Conservation (phyloP, 2,113 vertebrate species). For the Osmerus eperlanus region DNA sequence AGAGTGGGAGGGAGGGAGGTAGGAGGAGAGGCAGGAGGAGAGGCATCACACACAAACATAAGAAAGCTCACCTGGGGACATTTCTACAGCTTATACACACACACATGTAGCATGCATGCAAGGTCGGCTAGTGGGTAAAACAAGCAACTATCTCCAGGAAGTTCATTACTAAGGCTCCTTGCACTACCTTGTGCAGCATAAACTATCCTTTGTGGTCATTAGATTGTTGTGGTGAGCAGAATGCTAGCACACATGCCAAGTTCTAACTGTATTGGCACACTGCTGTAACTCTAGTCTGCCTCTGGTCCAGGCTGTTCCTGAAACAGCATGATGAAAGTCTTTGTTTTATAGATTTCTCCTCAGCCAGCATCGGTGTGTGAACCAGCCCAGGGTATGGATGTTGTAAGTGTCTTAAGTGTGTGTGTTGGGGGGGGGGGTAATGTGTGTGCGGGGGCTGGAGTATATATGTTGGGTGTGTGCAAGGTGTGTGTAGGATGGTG, state of each 20-base stretch:
- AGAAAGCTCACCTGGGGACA: background rate
- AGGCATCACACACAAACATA: background rate
- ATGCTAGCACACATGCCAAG: background rate
- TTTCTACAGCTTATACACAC: background rate
- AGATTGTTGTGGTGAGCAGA: background rate
- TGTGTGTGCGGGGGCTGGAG: background rate
- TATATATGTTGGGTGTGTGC: no score
- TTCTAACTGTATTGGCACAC: no score
- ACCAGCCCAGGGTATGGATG: background rate
- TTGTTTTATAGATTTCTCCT: conserved; percentile 2
- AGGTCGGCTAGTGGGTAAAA: background rate
- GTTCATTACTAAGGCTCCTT: background rate
- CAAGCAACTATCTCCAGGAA: background rate
- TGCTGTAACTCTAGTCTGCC: background rate
- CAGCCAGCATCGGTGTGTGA: background rate
- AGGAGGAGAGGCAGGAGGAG: background rate
- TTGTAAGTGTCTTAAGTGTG: background rate
- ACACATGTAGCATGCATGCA: background rate
- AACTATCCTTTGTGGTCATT: background rate
- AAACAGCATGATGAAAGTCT: background rate
- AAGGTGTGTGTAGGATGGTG: no score
- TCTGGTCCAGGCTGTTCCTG: background rate
- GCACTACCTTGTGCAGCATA: background rate
- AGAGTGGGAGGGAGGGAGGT: background rate
- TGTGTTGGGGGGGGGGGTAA: background rate